Evolutionary conservation across 2,113 vertebrate species (phyloP).

Genomic region (Larimichthys crocea): DNA sequence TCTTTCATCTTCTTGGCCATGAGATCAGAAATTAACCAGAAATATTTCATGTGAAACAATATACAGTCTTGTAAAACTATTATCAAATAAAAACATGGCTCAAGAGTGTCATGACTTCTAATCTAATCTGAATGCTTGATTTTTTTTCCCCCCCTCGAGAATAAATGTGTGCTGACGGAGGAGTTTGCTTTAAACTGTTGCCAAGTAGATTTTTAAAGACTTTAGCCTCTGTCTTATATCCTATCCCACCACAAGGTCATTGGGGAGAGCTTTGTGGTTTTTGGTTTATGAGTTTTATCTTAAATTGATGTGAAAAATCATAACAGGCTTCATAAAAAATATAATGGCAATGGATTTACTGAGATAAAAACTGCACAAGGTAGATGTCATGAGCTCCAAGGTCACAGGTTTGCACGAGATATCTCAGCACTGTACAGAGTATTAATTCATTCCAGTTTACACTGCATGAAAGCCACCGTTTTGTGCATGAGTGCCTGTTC

Average conservation of each 20-base stretch:
- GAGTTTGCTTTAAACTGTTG: conserved; percentile 45
- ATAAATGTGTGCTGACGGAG: conserved; percentile 27
- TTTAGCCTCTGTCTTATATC: conserved; percentile 28
- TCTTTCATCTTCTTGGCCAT: background rate
- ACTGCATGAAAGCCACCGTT: background rate
- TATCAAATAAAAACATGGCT: background rate
- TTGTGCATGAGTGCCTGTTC: background rate
- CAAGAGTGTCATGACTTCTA: background rate
- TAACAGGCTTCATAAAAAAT: conserved; percentile 20
- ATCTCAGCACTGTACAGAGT: background rate
- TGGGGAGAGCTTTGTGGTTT: conserved; percentile 47
- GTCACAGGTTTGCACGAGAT: background rate
- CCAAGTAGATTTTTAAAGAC: conserved; percentile 48
- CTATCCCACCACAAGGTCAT: conserved; percentile 27
- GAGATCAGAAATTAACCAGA: conserved; percentile 1
- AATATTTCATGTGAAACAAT: background rate
- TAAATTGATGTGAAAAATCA: conserved; percentile 50
- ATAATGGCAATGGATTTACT: background rate
- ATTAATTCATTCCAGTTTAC: background rate
- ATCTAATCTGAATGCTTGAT: background rate
- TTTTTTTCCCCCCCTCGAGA: background rate
- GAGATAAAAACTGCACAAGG: conserved; percentile 11
- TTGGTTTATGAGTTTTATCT: conserved; percentile 34
- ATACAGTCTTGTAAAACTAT: background rate
- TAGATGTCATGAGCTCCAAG: background rate